Conservation (phyloP, 2,888 invertebrate genomes). For the Tipula lateralis region DNA sequence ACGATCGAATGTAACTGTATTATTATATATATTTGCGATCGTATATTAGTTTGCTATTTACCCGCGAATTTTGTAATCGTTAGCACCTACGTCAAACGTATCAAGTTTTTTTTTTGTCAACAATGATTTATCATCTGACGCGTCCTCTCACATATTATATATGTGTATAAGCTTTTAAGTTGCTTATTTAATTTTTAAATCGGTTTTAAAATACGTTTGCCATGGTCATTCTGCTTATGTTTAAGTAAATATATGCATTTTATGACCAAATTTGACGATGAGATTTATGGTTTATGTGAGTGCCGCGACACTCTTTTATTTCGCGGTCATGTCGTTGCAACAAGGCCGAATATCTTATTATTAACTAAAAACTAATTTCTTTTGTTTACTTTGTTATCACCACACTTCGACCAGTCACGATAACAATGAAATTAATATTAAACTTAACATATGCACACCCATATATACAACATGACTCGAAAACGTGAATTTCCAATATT, state of each 20-base stretch:
- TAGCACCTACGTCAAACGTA: not conserved
- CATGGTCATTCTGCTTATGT: not conserved
- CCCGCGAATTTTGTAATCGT: not conserved
- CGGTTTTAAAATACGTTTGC: not conserved
- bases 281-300: not conserved
- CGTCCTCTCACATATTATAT: not conserved
- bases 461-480: not conserved
- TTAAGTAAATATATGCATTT: not conserved
- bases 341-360: not conserved
- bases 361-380: no score
- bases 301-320: no score
- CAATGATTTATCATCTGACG: not conserved
- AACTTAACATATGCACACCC: not conserved
- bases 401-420: not conserved
- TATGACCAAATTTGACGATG: not conserved
- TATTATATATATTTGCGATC: not conserved
- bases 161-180: no score
- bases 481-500: not conserved
- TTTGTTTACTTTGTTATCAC: not conserved
- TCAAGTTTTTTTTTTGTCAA: not conserved
- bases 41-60: not conserved
- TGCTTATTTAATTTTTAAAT: not conserved
- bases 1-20: not conserved
- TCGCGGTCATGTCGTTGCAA: not conserved
- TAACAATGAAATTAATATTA: not conserved